Conservation (phyloP, 2,113 vertebrate species). For the Heteronetta atricapilla region DNA sequence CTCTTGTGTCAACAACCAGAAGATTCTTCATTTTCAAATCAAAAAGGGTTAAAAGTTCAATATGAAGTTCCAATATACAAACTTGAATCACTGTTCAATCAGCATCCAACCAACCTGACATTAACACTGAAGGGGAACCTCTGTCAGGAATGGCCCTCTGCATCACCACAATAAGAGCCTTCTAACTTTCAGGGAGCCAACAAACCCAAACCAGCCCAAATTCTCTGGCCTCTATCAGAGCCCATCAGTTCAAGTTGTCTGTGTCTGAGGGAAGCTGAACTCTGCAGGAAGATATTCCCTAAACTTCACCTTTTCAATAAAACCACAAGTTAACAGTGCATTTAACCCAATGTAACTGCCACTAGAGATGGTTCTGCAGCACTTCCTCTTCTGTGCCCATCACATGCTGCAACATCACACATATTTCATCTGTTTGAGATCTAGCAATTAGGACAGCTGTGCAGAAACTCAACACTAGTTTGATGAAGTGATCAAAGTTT, state of each 20-base stretch:
- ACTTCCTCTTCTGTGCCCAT: background rate
- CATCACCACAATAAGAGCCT: background rate
- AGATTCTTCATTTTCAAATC: background rate
- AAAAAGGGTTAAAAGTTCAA: background rate
- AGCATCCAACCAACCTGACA: background rate
- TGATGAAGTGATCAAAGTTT: background rate
- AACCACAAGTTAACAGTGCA: background rate
- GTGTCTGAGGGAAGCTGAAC: background rate
- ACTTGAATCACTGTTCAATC: too few species aligned
- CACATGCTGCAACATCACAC: background rate
- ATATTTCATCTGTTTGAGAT: background rate
- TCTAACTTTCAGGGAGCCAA: background rate
- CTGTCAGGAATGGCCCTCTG: background rate
- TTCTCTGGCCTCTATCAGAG: background rate
- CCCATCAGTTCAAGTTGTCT: too few species aligned
- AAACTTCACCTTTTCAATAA: too few species aligned
- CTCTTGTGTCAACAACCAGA: background rate
- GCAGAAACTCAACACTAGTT: background rate
- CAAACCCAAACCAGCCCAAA: background rate
- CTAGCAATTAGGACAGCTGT: background rate
- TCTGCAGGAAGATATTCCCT: background rate
- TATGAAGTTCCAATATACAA: background rate
- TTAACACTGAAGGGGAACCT: background rate
- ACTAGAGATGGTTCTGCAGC: background rate
- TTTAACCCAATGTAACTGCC: background rate